Percentiles rank a stretch among this genome's conserved stretches.
phyloP scores from a whole-genome alignment of 2,113 vertebrate genomes.

The Hemibagrus wyckioides region DNA sequence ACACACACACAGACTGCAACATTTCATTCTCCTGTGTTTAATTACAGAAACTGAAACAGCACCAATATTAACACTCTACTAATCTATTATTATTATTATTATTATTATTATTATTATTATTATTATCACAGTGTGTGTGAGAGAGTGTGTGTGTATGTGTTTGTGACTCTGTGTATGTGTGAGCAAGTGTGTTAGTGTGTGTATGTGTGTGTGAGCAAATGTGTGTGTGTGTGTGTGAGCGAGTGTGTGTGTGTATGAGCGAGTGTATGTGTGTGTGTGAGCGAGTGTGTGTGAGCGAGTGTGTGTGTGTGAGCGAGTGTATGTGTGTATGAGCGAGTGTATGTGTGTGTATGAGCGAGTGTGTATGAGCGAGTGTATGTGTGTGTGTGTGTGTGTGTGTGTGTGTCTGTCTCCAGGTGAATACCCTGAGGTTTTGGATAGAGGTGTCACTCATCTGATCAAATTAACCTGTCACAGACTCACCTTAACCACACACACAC shows the following conservation, averaged over 20 bases:
- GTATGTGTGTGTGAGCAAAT: too few species aligned
- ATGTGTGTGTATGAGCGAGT: too few species aligned
- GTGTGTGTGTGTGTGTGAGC: background rate
- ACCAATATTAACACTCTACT: background rate
- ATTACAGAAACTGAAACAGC: background rate
- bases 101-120: background rate
- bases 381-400: too few species aligned
- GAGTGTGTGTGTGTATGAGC: background rate
- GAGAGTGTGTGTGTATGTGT: background rate
- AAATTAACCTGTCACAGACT: slow-evolving; percentile 75
- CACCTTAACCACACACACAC: slow-evolving; percentile 16
- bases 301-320: background rate
- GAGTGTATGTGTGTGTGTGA: background rate
- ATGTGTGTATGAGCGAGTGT: too few species aligned
- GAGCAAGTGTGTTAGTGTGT: background rate
- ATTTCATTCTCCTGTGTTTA: background rate
- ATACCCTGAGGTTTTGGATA: slow-evolving; percentile 71
- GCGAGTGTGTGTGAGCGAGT: background rate
- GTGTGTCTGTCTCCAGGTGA: background rate
- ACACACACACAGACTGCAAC: background rate
- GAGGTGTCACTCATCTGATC: slow-evolving; percentile 72
- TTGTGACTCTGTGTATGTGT: background rate
- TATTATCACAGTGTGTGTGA: background rate
- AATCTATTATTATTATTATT: too few species aligned
- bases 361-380: too few species aligned